Conservation (phyloP, 2,888 invertebrate species). For the Acanthacorydalis orientalis region DNA sequence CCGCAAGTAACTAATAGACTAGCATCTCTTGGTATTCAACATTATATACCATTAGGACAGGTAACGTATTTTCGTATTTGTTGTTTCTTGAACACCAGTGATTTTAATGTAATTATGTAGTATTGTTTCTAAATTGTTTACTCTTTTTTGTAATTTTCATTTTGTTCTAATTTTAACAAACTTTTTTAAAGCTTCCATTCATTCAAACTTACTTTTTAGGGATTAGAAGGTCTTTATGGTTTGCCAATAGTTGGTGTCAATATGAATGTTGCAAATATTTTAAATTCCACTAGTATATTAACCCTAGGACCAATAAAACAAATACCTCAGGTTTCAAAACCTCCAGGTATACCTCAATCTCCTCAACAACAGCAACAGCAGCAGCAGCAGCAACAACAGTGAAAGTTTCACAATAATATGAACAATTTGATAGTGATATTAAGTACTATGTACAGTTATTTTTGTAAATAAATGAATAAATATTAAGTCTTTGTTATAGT, state of each 20-base stretch:
- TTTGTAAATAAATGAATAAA: no score
- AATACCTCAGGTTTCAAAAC: constrained; percentile 15
- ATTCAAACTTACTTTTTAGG: neutral
- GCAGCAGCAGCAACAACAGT: neutral
- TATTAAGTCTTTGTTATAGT: no score
- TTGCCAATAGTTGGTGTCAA: constrained; percentile 53
- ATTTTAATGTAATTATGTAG: no score
- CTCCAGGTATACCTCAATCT: neutral
- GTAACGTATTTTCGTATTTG: constrained; percentile 15
- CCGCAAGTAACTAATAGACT: constrained; percentile 46
- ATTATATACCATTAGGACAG: constrained; percentile 56
- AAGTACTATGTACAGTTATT: no score
- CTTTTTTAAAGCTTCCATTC: constrained; percentile 15
- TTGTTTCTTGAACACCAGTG: no score
- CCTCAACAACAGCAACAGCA: neutral
- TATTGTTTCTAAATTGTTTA: no score
- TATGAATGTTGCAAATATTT: constrained; percentile 35
- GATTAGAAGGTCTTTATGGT: constrained; percentile 44
- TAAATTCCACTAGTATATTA: constrained; percentile 52
- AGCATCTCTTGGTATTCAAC: constrained; percentile 48
- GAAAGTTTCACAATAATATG: no score
- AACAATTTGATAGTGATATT: no score
- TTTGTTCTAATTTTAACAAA: constrained; percentile 15
- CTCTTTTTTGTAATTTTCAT: no score
- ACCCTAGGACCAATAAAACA: constrained; percentile 55